Conservation (phyloP, 2,888 invertebrate species). For the Mayetiola destructor region DNA sequence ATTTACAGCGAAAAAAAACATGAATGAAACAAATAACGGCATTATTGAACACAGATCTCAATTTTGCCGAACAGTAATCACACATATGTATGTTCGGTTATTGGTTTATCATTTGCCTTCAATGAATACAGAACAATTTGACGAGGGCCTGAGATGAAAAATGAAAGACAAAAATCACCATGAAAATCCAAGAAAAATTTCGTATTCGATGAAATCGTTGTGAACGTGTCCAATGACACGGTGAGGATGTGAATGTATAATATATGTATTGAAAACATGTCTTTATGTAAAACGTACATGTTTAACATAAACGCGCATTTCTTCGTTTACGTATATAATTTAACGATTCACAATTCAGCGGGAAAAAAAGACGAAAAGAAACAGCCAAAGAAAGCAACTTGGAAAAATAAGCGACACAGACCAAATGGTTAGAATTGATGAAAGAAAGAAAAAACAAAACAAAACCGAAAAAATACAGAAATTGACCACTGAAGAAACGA, state of each 20-base stretch:
- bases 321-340: not conserved
- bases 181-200: not conserved
- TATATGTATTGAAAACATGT: not conserved
- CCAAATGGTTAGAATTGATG: too few relatives aligned
- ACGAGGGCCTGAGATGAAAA: not conserved
- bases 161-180: not conserved
- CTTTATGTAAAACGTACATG: not conserved
- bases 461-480: not conserved
- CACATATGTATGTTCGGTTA: not conserved
- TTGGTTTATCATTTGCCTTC: constrained; percentile 3
- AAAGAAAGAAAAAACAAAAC: not conserved
- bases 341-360: constrained; percentile 12
- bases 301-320: constrained; percentile 12
- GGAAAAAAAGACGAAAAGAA: constrained; percentile 3
- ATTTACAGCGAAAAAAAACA: not conserved
- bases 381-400: too few relatives aligned
- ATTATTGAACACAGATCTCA: constrained; percentile 12
- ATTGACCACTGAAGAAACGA: not conserved
- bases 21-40: not conserved
- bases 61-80: constrained; percentile 8
- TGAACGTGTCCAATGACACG: not conserved
- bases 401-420: not conserved
- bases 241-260: not conserved
- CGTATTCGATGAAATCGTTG: not conserved
- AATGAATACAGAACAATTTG: not conserved